phyloP scores from a whole-genome alignment of 1,140 invertebrate species.

The Vanessa tameamea region DNA sequence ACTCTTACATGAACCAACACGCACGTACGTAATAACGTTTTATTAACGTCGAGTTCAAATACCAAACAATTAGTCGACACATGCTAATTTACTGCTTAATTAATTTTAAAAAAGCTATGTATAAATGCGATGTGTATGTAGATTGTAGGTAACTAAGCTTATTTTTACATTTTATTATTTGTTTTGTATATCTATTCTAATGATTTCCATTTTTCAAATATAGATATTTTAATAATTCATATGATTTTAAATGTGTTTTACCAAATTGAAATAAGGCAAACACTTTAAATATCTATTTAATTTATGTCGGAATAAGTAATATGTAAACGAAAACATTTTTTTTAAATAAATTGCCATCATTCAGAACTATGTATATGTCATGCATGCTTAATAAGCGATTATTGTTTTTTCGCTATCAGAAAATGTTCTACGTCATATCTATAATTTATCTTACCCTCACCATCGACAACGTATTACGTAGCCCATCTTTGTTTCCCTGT shows the following conservation, averaged over 20 bases:
- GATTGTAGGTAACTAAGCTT: too few relatives aligned
- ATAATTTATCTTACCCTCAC: neutral
- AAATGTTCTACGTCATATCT: conserved; percentile 17
- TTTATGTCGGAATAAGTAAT: too few relatives aligned
- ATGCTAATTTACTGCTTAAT: conserved; percentile 10
- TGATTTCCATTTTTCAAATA: neutral
- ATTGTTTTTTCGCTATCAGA: conserved; percentile 25
- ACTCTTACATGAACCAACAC: neutral
- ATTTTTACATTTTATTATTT: neutral
- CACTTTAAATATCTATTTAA: too few relatives aligned
- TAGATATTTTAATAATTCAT: too few relatives aligned
- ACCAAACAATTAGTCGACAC: conserved; percentile 6
- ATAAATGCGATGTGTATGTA: neutral
- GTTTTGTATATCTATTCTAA: neutral
- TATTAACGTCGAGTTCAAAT: conserved; percentile 18
- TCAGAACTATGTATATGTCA: neutral
- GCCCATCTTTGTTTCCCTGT: neutral
- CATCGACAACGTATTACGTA: neutral
- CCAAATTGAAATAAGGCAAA: too few relatives aligned
- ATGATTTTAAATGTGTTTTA: too few relatives aligned
- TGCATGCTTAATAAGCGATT: conserved; percentile 13
- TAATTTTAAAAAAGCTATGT: conserved; percentile 20
- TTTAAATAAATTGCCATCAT: neutral
- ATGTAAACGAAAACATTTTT: too few relatives aligned
- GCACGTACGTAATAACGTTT: neutral